phyloP scores from a whole-genome alignment of 1,140 invertebrate species.

The Monomorium pharaonis region DNA sequence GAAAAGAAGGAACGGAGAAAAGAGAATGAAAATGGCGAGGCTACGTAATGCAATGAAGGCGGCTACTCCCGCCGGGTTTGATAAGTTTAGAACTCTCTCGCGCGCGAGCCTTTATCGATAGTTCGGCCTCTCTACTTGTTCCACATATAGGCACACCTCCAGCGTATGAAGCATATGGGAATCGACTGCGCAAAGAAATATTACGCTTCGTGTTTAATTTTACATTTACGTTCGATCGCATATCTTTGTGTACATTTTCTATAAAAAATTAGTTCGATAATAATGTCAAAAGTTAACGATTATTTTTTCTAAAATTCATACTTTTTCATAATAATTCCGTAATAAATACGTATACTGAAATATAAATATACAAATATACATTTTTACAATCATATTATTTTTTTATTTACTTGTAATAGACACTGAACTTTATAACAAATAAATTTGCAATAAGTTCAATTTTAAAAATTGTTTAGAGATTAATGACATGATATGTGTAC shows the following conservation, averaged over 20 bases:
- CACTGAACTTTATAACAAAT: not conserved
- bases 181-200: not conserved
- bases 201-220: not conserved
- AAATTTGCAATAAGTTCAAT: not conserved
- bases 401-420: not conserved
- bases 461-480: not conserved
- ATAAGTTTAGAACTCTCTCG: slow-evolving; percentile 72
- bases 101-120: slow-evolving; percentile 65
- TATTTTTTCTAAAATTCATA: not conserved
- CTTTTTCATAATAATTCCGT: not conserved
- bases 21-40: slow-evolving; percentile 59
- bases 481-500: not conserved
- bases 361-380: not conserved
- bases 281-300: not conserved
- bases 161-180: not conserved
- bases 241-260: not conserved
- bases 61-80: slow-evolving; percentile 39
- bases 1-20: slow-evolving; percentile 13
- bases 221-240: not conserved
- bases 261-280: not conserved
- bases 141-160: slow-evolving; percentile 54
- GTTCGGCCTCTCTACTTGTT: slow-evolving; percentile 64
- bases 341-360: not conserved
- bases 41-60: slow-evolving; percentile 55
- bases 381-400: not conserved